Percentiles rank a stretch among this genome's conserved stretches.
Evolutionary conservation across 1,140 invertebrate genomes (phyloP).

Genomic region (Bilobella aurantiaca): DNA sequence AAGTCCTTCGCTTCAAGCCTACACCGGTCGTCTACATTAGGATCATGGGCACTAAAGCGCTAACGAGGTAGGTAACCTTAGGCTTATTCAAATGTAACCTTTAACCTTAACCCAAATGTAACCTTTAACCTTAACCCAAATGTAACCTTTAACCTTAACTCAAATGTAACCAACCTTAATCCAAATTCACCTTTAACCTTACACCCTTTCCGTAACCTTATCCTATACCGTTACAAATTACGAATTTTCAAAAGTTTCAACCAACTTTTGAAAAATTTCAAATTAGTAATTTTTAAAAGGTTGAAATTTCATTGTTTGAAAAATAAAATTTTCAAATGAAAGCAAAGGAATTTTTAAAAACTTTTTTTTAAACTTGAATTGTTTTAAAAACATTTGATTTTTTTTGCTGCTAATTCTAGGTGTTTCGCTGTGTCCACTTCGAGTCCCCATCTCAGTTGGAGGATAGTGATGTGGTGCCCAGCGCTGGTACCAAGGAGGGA

Average conservation of each 20-base stretch:
- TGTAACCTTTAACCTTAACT: too few relatives aligned
- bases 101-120: not conserved
- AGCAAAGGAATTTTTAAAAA: too few relatives aligned
- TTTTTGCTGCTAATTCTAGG: constrained; percentile 55
- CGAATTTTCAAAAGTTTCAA: too few relatives aligned
- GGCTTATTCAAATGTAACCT: not conserved
- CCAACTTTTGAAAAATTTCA: too few relatives aligned
- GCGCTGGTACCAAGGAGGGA: not conserved
- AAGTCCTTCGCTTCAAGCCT: constrained; percentile 64
- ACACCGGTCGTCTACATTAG: constrained; percentile 84
- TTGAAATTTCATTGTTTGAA: too few relatives aligned
- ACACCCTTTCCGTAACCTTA: too few relatives aligned
- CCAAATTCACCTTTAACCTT: too few relatives aligned
- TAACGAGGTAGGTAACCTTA: constrained; percentile 61
- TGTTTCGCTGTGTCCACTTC: constrained; percentile 96
- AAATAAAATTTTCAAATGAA: too few relatives aligned
- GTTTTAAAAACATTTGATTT: constrained; percentile 2
- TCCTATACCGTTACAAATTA: too few relatives aligned
- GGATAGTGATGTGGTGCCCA: constrained; percentile 1
- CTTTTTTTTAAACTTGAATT: not conserved
- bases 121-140: too few relatives aligned
- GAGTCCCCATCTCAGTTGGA: constrained; percentile 73
- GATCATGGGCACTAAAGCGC: constrained; percentile 96
- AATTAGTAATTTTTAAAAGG: too few relatives aligned
- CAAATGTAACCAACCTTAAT: too few relatives aligned